Base-by-base conservation (phyloP, 2,797 vertebrate genomes). In the Bryconaethiops microstoma region DNA sequence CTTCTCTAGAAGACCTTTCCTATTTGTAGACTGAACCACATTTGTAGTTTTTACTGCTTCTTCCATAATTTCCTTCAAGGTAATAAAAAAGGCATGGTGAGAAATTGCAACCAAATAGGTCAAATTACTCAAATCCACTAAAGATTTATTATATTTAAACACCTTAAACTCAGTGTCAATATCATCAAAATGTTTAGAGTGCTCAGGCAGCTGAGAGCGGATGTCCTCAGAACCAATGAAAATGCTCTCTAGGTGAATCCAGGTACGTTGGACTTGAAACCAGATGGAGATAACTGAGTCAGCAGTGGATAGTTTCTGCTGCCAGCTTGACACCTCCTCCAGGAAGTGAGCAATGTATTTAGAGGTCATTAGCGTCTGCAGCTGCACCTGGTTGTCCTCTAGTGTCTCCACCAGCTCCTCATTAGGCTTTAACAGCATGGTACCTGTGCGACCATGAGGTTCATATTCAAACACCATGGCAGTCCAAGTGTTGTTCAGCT, bases 171-270 rank as follows among this genome's bases (percentile, higher is more conserved):
- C 95, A 5, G 25, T 69, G 90, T 99, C 95, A 79, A 99, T 98
- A 72, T 92, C 93, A 79, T 96, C 94, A 50, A 99, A 99, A 83
- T 95, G 90, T 82, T 89, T 91, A 17, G 96, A 96, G 89, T 99
- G 96, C 96, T 98, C 92, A 0, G 97, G 96, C 79, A 99, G 94
- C 90, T 99, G 98, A 5, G 94, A 90, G 78, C 96, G 93, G 76
- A 99, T 98, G 81, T 99, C 98, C 74, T 96, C 96, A 0, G 97
- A 99, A 70, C 96, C 96, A 6, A 98, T 95, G 88, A 99, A 99
- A 85, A 99, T 99, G 88, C 96, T 97, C 85, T 99, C 97, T 84
- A 99, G 91, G 87, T 99, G 96, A 23, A 94, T 95, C 97, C 97
- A 99, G 0, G 94, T 95, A 17, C 90, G 91, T 87, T 98, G 98